These are phyloP conservation scores for Brenthis hecate DNA, from an alignment of 2,888 invertebrate genomes.

Conservation along the genomic window DNA sequence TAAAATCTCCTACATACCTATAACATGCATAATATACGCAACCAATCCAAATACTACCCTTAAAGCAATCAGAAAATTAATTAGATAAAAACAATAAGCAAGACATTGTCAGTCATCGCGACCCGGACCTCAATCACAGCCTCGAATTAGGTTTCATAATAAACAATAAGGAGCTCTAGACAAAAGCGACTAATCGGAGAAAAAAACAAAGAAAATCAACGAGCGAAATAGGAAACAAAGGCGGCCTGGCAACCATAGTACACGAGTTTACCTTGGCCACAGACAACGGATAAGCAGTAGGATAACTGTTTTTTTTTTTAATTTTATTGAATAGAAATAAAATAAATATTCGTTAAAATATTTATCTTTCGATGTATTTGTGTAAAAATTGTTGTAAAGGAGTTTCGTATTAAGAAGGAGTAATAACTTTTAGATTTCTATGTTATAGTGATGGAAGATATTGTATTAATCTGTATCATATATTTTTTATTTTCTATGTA, in stretches of 20 bases:
- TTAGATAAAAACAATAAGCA: constrained; percentile 33
- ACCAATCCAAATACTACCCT: constrained; percentile 9
- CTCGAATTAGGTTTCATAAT: constrained; percentile 46
- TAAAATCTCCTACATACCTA: not conserved
- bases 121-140: constrained; percentile 39
- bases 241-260: constrained; percentile 39
- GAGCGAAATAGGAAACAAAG: constrained; percentile 44
- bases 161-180: constrained; percentile 44
- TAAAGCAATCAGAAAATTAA: constrained; percentile 35
- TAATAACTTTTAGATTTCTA: too few species aligned
- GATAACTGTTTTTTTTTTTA: constrained; percentile 20
- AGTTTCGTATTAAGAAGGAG: too few species aligned
- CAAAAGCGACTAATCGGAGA: constrained; percentile 46
- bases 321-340: not conserved
- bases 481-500: too few species aligned
- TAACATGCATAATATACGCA: not conserved
- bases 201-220: constrained; percentile 47
- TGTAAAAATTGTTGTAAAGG: too few species aligned
- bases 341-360: not conserved
- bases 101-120: constrained; percentile 29
- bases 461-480: too few species aligned
- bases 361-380: not conserved
- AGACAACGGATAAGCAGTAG: constrained; percentile 34
- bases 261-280: constrained; percentile 35
- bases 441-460: too few species aligned